Evolutionary conservation across 2,888 invertebrate genomes (phyloP), one percentile per base, ranked within the genome.

Genomic region (Junonia oenone): DNA sequence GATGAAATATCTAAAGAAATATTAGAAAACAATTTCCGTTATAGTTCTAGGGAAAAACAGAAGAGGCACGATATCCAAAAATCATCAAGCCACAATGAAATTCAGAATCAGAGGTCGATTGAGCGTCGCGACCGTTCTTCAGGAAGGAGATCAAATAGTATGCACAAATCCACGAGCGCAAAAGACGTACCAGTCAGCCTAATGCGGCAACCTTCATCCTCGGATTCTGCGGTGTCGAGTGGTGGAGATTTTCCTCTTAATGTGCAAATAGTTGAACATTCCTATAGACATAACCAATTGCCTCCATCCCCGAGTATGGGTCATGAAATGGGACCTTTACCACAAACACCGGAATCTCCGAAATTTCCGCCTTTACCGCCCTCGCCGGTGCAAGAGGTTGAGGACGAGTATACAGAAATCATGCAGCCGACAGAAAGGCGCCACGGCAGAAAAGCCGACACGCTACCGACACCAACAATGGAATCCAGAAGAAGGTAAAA

Each of bases 371-470:
- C 95, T 33, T 82, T 96, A 58, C 96, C 96, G 6, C 96, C 96
- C 0, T 96, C 96, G 0, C 96, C 96, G 0, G 95, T 95, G 8
- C 95, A 95, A 78, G 96, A 95, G 81, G 94, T 94, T 57, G 93
- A 94, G 68, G 94, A 95, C 67, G 95, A 95, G 69, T 94, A 94
- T 68, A 93, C 94, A 26, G 95, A 95, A 84, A 92, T 93, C 58
- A 78, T 92, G 72, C 86, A 84, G 62, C 88, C 91, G 3, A 78
- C 84, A 50, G 90, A 88, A 55, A 92, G 90, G 73, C 84, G 91
- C 26, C 83, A 81, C 62, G 63, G 69, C 1, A 89, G 85, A 62
- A 91, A 90, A 78, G 89, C 92, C 38, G 93, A 92, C 58, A 92
- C 92, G 8, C 75, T 92, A 65, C 92, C 92, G 13, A 90, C 90